Conservation (phyloP, 2,888 invertebrate genomes). For the Polyommatus iphigenia region DNA sequence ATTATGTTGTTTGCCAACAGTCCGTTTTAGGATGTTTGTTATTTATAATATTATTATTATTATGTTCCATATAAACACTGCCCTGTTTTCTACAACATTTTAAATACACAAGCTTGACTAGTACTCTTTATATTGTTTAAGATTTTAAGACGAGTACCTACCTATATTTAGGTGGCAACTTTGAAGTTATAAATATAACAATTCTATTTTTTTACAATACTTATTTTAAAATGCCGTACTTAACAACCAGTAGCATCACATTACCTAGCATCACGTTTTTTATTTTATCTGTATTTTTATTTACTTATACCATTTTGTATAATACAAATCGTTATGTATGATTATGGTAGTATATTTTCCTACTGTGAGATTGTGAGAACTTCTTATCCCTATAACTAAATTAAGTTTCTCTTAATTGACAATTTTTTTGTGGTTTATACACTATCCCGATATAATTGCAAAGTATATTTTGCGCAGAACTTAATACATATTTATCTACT, state of each 20-base stretch:
- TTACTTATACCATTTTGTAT: background rate
- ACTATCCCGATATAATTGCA: background rate
- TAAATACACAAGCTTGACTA: conserved; percentile 9
- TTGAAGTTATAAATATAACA: background rate
- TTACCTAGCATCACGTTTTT: background rate
- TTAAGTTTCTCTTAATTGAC: background rate
- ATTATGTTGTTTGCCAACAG: conserved; percentile 35
- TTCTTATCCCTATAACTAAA: background rate
- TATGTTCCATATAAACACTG: conserved; percentile 37
- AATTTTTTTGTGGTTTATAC: background rate
- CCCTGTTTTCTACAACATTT: conserved; percentile 32
- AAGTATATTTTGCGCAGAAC: background rate
- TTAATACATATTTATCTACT: background rate
- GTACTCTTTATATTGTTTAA: conserved; percentile 7
- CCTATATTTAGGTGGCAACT: background rate
- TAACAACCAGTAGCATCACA: conserved; percentile 8
- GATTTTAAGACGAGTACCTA: background rate
- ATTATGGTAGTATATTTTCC: background rate
- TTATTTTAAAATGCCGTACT: conserved; percentile 7
- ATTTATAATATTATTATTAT: conserved; percentile 32
- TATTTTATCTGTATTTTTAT: background rate
- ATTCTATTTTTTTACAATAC: background rate
- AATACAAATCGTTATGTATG: background rate
- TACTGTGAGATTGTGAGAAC: background rate
- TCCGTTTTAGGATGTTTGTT: conserved; percentile 44